phyloP scores from a whole-genome alignment of 2,797 vertebrate species.

The Trachops cirrhosus region DNA sequence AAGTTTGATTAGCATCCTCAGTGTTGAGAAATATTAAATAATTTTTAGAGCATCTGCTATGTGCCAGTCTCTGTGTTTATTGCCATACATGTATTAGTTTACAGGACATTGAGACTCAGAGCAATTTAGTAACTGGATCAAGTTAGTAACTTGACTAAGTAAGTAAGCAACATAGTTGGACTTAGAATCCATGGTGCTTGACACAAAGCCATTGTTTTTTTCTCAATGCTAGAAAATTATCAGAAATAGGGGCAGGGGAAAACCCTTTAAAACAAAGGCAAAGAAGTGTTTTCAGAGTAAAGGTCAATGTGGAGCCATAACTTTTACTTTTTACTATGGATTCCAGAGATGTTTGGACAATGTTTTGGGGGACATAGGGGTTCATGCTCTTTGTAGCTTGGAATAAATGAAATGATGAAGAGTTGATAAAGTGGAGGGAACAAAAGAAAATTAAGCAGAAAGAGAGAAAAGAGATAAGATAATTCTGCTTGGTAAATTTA shows the following conservation, averaged over 20 bases:
- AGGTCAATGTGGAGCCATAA: not conserved
- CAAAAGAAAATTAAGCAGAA: not conserved
- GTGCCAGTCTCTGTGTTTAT: not conserved
- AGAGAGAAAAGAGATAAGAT: not conserved
- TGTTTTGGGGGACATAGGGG: not conserved
- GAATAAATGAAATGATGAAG: slow-evolving; percentile 1
- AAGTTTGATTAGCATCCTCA: not conserved
- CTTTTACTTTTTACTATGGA: not conserved
- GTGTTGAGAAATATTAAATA: not conserved
- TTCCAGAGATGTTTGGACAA: not conserved
- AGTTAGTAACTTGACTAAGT: not conserved
- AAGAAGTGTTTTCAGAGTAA: not conserved
- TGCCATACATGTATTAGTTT: not conserved
- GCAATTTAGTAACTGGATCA: not conserved
- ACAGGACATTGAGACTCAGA: not conserved
- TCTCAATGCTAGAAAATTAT: not conserved
- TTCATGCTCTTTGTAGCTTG: not conserved
- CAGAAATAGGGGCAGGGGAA: not conserved
- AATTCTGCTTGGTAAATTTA: not conserved
- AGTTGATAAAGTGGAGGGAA: not conserved
- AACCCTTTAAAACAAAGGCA: not conserved
- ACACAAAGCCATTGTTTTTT: not conserved
- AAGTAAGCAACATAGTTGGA: not conserved
- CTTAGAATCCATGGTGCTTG: not conserved
- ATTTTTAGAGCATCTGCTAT: not conserved